Conservation (phyloP, 2,113 vertebrate genomes). For the Serilophus lunatus region DNA sequence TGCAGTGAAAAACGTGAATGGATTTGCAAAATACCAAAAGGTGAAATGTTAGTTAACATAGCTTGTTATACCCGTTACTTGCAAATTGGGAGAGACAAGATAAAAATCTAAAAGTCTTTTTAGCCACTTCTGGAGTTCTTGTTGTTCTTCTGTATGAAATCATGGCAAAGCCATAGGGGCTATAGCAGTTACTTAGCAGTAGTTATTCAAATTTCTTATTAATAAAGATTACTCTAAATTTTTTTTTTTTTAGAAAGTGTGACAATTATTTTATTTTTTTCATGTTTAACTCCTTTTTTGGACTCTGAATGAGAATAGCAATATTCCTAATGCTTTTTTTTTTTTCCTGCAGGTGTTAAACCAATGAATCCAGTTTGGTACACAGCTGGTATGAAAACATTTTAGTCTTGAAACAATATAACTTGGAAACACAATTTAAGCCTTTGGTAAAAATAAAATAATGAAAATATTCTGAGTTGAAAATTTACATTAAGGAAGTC, state of each 20-base stretch:
- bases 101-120: not conserved
- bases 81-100: not conserved
- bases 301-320: not conserved
- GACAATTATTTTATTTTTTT: not conserved
- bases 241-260: not conserved
- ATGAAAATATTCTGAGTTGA: not conserved
- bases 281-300: not conserved
- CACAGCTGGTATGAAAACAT: conserved; percentile 81
- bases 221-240: not conserved
- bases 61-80: not conserved
- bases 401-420: not conserved
- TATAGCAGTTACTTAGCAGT: not conserved
- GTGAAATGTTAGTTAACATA: conserved; percentile 56
- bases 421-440: not conserved
- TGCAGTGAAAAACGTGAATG: conserved; percentile 87
- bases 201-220: not conserved
- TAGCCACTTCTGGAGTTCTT: not conserved
- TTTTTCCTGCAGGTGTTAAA: conserved; percentile 77
- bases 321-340: not conserved
- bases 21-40: conserved; percentile 92
- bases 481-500: not conserved
- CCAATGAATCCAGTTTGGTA: conserved; percentile 87
- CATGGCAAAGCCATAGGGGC: not conserved
- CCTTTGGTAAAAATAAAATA: not conserved
- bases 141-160: not conserved